These are phyloP conservation scores for Marasmarcha lunaedactyla DNA, from an alignment of 2,888 invertebrate genomes.

Conservation along the genomic window DNA sequence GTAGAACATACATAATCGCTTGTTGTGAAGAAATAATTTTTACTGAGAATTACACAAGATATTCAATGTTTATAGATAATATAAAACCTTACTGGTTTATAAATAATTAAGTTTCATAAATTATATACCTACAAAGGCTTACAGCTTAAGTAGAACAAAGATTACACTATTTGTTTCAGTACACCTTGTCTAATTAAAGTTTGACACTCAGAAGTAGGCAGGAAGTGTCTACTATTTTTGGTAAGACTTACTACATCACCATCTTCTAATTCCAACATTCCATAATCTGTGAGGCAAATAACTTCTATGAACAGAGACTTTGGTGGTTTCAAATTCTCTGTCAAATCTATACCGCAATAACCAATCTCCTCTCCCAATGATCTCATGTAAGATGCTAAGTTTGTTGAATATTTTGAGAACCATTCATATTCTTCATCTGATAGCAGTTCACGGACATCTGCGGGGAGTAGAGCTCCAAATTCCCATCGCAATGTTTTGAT, in stretches of 20 bases:
- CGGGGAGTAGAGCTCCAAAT: slow-evolving; percentile 91
- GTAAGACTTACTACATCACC: slow-evolving; percentile 91
- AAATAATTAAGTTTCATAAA: no score
- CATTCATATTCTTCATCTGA: slow-evolving; percentile 87
- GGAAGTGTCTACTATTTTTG: slow-evolving; percentile 90
- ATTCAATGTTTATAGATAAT: no score
- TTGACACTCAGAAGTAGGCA: slow-evolving; percentile 91
- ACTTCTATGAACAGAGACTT: slow-evolving; percentile 94
- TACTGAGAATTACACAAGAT: no score
- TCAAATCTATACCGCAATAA: slow-evolving; percentile 84
- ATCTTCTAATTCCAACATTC: slow-evolving; percentile 93
- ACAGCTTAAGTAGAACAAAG: no score
- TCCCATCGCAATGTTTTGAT: slow-evolving; percentile 94
- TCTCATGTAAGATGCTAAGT: slow-evolving; percentile 90
- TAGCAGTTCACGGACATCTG: slow-evolving; percentile 83
- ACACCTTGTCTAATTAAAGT: slow-evolving; percentile 91
- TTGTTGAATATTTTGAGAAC: slow-evolving; percentile 90
- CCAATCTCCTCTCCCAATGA: slow-evolving; percentile 81
- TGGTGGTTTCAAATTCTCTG: slow-evolving; percentile 89
- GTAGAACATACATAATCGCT: no score
- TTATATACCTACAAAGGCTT: no score
- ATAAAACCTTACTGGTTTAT: no score
- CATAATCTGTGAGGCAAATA: slow-evolving; percentile 89
- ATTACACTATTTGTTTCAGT: slow-evolving; percentile 74
- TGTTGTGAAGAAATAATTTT: no score